Percentiles rank a stretch among this genome's conserved stretches.
Conservation (phyloP, 2,113 vertebrate species). For the Todiramphus saurophagus region DNA sequence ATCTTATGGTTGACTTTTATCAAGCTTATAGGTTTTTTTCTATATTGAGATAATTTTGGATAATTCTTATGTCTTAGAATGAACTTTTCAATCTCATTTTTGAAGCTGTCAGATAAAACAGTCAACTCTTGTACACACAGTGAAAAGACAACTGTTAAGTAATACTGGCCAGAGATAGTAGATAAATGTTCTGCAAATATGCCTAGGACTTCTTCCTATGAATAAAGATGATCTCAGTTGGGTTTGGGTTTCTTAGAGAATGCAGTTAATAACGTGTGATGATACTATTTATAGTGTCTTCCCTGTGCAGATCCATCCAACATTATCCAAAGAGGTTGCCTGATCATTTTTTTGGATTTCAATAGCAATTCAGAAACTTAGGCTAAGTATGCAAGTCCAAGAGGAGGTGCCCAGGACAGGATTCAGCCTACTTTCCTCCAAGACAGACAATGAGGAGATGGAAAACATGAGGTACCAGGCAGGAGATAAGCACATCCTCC, state of each 20-base stretch:
- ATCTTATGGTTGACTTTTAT: neutral
- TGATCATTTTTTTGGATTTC: neutral
- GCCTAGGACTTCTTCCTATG: neutral
- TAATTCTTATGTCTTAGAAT: neutral
- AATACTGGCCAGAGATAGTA: neutral
- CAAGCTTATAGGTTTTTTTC: neutral
- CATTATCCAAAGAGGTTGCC: neutral
- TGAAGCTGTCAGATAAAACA: neutral
- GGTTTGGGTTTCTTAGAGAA: constrained; percentile 19
- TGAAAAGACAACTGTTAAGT: neutral
- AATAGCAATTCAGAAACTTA: neutral
- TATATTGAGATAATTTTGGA: neutral
- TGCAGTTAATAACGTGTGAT: constrained; percentile 3
- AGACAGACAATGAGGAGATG: neutral
- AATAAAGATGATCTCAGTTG: constrained; percentile 31
- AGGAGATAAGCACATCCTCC: neutral
- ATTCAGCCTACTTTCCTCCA: neutral
- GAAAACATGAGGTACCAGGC: neutral
- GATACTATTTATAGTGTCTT: neutral
- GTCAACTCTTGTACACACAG: neutral
- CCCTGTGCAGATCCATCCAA: neutral
- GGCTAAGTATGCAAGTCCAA: neutral
- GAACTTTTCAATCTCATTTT: neutral
- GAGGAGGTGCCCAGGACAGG: neutral
- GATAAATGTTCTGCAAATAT: constrained; percentile 13